These are phyloP conservation scores for Naso thynnoides DNA, from an alignment of 2,797 vertebrate species.

Conservation along the genomic window DNA sequence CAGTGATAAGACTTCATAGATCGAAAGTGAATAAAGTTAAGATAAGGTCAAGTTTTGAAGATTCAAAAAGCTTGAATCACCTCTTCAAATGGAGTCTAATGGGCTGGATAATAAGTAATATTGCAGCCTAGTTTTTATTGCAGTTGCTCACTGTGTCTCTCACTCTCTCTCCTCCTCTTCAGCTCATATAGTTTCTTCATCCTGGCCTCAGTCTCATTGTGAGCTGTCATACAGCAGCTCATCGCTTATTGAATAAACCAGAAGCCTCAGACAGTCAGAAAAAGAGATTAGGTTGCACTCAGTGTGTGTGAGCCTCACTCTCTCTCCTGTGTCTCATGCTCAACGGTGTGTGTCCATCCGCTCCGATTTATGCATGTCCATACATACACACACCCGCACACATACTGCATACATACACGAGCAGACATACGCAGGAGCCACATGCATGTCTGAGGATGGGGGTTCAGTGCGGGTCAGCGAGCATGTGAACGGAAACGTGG, in stretches of 20 bases:
- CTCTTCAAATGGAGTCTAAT: not conserved
- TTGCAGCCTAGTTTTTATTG: not conserved
- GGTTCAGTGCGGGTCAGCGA: constrained; percentile 32
- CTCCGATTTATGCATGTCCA: constrained; percentile 28
- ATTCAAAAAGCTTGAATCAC: not conserved
- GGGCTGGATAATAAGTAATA: not conserved
- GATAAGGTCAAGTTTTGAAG: not conserved
- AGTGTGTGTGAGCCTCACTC: constrained; percentile 1
- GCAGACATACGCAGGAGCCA: not conserved
- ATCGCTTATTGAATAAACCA: constrained; percentile 47
- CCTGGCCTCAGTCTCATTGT: constrained; percentile 14
- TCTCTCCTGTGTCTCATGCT: constrained; percentile 30
- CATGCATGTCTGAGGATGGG: not conserved
- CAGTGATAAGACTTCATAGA: no score
- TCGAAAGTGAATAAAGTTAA: not conserved
- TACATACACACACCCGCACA: no score
- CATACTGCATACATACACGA: no score
- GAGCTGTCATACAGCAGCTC: constrained; percentile 37
- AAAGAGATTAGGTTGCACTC: constrained; percentile 55
- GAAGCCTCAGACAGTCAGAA: constrained; percentile 42
- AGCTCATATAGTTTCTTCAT: constrained; percentile 11
- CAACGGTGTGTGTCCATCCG: constrained; percentile 45
- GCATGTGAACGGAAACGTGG: constrained; percentile 48
- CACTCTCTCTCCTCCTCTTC: not conserved
- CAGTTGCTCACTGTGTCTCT: not conserved